Conservation (phyloP, 2,797 vertebrate species). For the Epinephelus malabaricus region DNA sequence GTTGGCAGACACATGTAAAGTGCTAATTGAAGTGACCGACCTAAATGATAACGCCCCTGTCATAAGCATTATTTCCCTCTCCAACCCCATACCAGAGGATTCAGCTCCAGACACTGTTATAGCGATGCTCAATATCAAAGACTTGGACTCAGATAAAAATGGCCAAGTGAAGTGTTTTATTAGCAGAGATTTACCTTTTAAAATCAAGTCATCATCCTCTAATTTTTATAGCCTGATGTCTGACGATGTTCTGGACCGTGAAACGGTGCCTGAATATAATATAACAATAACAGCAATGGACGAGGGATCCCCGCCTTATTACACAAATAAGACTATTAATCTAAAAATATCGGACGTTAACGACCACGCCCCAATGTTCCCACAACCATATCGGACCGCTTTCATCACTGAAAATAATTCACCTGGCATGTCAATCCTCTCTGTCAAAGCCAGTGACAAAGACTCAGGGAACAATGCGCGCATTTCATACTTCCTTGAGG, state of each 20-base stretch:
- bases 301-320: slow-evolving; percentile 77
- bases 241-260: slow-evolving; percentile 81
- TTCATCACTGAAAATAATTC: slow-evolving; percentile 83
- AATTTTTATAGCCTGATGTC: slow-evolving; percentile 84
- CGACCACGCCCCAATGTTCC: slow-evolving; percentile 81
- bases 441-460: slow-evolving; percentile 79
- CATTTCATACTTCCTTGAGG: slow-evolving; percentile 83
- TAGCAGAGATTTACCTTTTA: slow-evolving; percentile 77
- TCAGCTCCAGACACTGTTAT: slow-evolving; percentile 76
- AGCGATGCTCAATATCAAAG: slow-evolving; percentile 85
- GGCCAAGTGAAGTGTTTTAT: slow-evolving; percentile 79
- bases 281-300: slow-evolving; percentile 83
- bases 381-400: slow-evolving; percentile 62
- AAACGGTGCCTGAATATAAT: slow-evolving; percentile 77
- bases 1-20: slow-evolving; percentile 74
- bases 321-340: slow-evolving; percentile 73
- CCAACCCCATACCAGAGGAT: slow-evolving; percentile 81
- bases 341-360: slow-evolving; percentile 83
- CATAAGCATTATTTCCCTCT: slow-evolving; percentile 84
- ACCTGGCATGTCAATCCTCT: slow-evolving; percentile 75
- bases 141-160: slow-evolving; percentile 83
- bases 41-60: slow-evolving; percentile 85
- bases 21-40: slow-evolving; percentile 80
- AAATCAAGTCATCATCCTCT: slow-evolving; percentile 72
- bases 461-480: slow-evolving; percentile 83